These are phyloP conservation scores for Mirounga angustirostris DNA, from an alignment of 2,113 vertebrate species.

Conservation along the genomic window DNA sequence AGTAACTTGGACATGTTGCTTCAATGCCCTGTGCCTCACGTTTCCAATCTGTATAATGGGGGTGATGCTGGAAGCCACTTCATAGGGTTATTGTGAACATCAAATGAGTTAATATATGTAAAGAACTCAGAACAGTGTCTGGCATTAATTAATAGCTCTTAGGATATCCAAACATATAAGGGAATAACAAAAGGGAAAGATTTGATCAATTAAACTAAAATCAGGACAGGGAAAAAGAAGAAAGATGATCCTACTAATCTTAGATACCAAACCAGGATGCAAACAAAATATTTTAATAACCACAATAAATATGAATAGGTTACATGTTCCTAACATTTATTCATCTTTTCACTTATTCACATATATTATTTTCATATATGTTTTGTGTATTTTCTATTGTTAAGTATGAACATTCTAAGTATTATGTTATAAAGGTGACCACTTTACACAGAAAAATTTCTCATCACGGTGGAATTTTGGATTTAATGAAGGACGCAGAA, in stretches of 20 bases:
- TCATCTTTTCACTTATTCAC: not conserved
- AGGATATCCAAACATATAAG: not conserved
- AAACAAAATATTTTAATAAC: not conserved
- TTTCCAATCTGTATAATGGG: not conserved
- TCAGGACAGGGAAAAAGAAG: not conserved
- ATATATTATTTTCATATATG: not conserved
- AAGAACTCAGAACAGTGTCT: not conserved
- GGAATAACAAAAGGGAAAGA: not conserved
- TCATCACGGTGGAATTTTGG: not conserved
- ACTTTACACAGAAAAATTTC: not conserved
- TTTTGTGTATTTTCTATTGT: not conserved
- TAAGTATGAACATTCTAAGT: not conserved
- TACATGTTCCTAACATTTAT: not conserved
- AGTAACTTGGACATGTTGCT: not conserved
- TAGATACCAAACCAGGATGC: not conserved
- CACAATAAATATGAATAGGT: not conserved
- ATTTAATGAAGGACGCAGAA: not conserved
- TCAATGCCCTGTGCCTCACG: not conserved
- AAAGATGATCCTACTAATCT: not conserved
- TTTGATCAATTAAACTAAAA: not conserved
- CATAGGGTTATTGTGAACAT: not conserved
- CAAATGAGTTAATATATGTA: not conserved
- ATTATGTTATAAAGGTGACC: not conserved
- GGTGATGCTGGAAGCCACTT: not conserved
- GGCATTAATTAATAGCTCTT: not conserved